Evolutionary conservation across 2,888 invertebrate genomes (phyloP), one percentile per base, ranked within the genome.

Genomic region (Aspidiotus rigidus): DNA sequence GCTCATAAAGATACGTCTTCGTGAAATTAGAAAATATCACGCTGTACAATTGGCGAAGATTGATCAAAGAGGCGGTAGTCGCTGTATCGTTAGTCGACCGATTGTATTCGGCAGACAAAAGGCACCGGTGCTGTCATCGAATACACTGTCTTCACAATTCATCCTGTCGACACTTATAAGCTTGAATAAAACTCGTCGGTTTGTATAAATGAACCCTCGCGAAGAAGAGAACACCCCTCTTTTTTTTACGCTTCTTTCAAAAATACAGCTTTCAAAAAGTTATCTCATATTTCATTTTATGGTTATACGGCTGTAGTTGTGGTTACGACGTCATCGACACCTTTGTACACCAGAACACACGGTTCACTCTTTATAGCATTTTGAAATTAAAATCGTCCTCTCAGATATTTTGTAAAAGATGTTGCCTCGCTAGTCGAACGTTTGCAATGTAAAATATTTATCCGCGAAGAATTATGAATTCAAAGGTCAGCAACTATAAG

Each of bases 211-310:
- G 28, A 59, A 59, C 59, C 59, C 59, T 59, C 13, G 13, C 39
- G 7, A 28, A 13, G 39, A 11, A 39, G 10, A 59, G 39, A 59
- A 16, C 59, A 59, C 59, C 59, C 59, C 39, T 17, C 59, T 15
- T 10, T 59, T 28, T 59, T 39, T 59, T 59, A 10, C 39, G 17
- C 39, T 39, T 59, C 28, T 39, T 59, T 59, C 39, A 13, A 59
- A 63, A 63, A 64, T 54, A 56, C n/a, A 55, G 55, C 64, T 64
- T 64, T 64, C 55, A 64, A 40, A 64, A 64, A 64, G 39, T 64
- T 64, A 64, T 64, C 64, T 64, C 64, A 64, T 64, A 64, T 64
- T 64, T 64, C 64, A 64, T 64, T 64, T 54, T 56, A 28, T 28
- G 28, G 28, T 28, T 28, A 28, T 28, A 28, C 28, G 28, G 28